Conservation (phyloP, 2,113 vertebrate genomes). For the Salminus brasiliensis region DNA sequence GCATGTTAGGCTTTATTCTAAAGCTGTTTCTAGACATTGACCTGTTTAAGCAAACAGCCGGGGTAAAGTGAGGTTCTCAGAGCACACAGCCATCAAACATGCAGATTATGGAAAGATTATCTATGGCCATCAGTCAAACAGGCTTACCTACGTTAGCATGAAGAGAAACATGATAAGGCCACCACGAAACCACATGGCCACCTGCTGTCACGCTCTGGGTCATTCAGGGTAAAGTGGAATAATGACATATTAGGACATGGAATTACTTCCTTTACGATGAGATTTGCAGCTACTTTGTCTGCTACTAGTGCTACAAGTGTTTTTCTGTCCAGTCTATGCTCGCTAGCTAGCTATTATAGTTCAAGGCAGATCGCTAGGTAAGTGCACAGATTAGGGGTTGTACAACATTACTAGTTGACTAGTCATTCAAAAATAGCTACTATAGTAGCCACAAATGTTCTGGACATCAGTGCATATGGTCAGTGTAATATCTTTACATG, state of each 20-base stretch:
- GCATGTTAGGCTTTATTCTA: slow-evolving; percentile 4
- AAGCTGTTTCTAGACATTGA: neutral
- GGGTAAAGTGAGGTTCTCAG: neutral
- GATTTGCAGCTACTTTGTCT: no score
- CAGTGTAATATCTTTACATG: no score
- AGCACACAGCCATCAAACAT: neutral
- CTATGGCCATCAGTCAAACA: slow-evolving; percentile 9
- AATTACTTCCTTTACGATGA: neutral
- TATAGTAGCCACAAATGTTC: no score
- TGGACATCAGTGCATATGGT: no score
- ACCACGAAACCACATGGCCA: neutral
- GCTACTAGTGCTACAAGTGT: no score
- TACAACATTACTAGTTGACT: no score
- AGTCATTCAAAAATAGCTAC: no score
- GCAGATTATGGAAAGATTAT: slow-evolving; percentile 20
- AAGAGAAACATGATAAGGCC: slow-evolving; percentile 4
- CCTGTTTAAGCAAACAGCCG: slow-evolving; percentile 16
- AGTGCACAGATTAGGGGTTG: no score
- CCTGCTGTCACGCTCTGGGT: slow-evolving; percentile 3
- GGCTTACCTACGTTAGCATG: slow-evolving; percentile 22
- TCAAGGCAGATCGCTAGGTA: no score
- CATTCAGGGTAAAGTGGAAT: neutral
- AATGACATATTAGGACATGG: neutral
- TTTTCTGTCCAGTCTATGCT: no score
- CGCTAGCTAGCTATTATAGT: no score